Conservation (phyloP, 2,113 vertebrate species). For the Athene noctua region DNA sequence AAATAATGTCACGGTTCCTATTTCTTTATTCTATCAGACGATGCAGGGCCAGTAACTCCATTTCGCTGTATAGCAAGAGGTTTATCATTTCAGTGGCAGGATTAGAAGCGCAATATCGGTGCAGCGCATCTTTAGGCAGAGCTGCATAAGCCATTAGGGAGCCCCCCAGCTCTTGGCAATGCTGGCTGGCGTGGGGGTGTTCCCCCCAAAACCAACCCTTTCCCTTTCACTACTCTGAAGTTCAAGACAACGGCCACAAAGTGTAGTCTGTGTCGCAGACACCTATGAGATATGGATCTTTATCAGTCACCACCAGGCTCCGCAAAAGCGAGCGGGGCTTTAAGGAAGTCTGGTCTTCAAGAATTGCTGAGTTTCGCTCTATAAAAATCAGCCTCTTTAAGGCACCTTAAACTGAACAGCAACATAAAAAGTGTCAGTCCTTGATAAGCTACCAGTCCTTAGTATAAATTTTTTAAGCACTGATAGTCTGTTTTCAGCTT, state of each 20-base stretch:
- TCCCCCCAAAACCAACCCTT: not conserved
- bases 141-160: not conserved
- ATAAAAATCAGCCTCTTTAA: not conserved
- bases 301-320: not conserved
- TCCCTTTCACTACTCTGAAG: not conserved
- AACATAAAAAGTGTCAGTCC: not conserved
- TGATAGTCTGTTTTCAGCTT: not conserved
- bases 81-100: not conserved
- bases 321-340: not conserved
- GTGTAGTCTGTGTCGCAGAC: rapidly evolving
- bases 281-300: not conserved
- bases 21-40: not conserved
- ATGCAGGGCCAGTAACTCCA: not conserved
- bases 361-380: not conserved
- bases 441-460: not conserved
- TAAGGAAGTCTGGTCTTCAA: not conserved
- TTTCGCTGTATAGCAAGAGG: not conserved
- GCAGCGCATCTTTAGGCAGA: not conserved
- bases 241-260: not conserved
- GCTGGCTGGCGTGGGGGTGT: not conserved
- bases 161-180: too few species aligned
- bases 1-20: not conserved
- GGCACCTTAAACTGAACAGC: not conserved
- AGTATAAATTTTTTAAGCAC: not conserved
- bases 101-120: not conserved